Base-by-base conservation (phyloP, 2,113 vertebrate genomes). In the Lethenteron camtschaticum region DNA sequence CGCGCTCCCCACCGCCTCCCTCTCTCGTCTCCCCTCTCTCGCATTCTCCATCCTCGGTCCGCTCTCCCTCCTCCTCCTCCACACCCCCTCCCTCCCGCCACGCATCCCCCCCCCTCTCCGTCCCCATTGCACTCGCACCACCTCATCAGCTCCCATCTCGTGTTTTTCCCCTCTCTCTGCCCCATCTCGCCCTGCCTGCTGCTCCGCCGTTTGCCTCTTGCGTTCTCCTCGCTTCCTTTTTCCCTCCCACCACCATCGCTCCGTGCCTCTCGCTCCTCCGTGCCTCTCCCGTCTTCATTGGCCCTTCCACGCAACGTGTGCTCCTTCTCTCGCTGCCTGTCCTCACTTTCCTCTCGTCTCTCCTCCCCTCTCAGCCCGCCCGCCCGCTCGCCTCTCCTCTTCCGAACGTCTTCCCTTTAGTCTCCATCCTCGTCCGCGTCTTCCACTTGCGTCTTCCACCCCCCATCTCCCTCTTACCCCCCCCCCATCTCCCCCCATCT, bases 401-500 rank as follows among this genome's bases (percentile, higher is more conserved):
- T 63, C 59, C 59, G 13, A 13, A 63, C 59, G 5, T 20, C 13
- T 20, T 63, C 59, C 7, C 16, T 16, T 63, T 63, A 14, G 13
- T 63, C 59, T 63, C 59, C 59, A 13, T 63, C 59, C 16, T 2
- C 59, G 12, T 63, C 59, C 4, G 13, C 8, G 13, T 63, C 20
- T 20, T 8, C 4, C 59, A 13, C 20, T 20, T 3, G 13, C 59
- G 13, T 63, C 58, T 55, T 3, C 41, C 14, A 7, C 55, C 41
- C n/a, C 60, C 58, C 57, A 9, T 63, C 18, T 6, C 58, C n/a
- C 18, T 11, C 59, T 11, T 59, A n/a, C 16, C 10, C 60, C 8
- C 70, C 3, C 18, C 10, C 55, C 55, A 13, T 11, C 68, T 68
- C 66, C 68, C 69, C 63, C 68, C 71, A n/a, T n/a, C n/a, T n/a